phyloP scores from a whole-genome alignment of 2,888 invertebrate genomes.

The Microplitis manilae region DNA sequence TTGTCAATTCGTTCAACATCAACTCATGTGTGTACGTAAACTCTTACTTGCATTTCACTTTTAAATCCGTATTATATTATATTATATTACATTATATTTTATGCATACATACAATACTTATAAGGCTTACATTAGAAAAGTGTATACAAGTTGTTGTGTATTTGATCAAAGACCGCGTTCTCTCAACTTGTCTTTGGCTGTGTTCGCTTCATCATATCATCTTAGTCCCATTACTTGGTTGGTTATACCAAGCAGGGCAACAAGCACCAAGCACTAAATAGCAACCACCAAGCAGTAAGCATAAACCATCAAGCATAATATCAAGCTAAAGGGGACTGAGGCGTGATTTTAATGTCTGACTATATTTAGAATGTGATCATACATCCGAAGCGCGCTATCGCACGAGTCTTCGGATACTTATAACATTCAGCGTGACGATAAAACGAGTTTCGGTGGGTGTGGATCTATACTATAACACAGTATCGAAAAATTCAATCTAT shows the following conservation, averaged over 20 bases:
- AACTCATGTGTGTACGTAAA: neutral
- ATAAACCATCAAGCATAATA: neutral
- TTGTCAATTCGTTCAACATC: constrained; percentile 29
- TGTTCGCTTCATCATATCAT: constrained; percentile 16
- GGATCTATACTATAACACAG: neutral
- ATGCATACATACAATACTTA: neutral
- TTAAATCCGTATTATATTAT: neutral
- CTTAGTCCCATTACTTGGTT: neutral
- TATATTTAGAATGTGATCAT: constrained; percentile 44
- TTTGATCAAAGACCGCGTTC: constrained; percentile 21
- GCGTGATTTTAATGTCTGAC: constrained; percentile 37
- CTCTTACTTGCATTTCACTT: constrained; percentile 1
- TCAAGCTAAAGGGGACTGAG: constrained; percentile 11
- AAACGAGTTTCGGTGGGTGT: constrained; percentile 39
- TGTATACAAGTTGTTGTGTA: constrained; percentile 7
- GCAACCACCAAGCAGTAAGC: neutral
- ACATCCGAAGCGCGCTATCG: constrained; percentile 35
- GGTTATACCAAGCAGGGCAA: no score
- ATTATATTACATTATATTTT: neutral
- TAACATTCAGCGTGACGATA: constrained; percentile 30
- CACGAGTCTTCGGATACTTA: constrained; percentile 26
- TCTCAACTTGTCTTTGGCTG: constrained; percentile 22
- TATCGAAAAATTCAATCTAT: neutral
- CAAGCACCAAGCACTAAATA: neutral
- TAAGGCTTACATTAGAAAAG: constrained; percentile 3